Percentiles rank a stretch among this genome's conserved stretches.
Evolutionary conservation across 2,888 invertebrate species (phyloP).

Genomic region (Pseudoips prasinana): DNA sequence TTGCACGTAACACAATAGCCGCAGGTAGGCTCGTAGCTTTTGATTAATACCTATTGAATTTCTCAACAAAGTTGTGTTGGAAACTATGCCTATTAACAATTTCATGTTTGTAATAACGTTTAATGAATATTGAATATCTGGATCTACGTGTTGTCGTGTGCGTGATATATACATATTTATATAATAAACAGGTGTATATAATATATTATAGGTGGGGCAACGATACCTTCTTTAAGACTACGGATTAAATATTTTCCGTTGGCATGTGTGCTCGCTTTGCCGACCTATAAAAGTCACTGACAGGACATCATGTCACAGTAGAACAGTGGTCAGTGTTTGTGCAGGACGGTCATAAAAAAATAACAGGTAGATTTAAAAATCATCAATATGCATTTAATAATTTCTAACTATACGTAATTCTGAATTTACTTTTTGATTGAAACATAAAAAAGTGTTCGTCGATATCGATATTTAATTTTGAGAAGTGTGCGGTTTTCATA

Average conservation of each 20-base stretch:
- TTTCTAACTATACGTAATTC: too few relatives aligned
- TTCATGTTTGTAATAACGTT: conserved; percentile 47
- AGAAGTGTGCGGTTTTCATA: too few relatives aligned
- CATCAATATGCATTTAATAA: background rate
- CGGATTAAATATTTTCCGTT: conserved; percentile 22
- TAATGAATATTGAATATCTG: conserved; percentile 60
- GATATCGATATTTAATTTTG: too few relatives aligned
- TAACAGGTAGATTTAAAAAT: conserved; percentile 44
- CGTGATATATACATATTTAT: conserved; percentile 4
- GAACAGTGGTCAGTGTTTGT: conserved; percentile 57
- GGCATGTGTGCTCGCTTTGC: conserved; percentile 38
- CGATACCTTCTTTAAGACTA: conserved; percentile 31
- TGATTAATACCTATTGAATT: conserved; percentile 36
- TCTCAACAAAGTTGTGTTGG: conserved; percentile 38
- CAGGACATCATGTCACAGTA: conserved; percentile 58
- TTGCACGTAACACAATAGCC: too few relatives aligned
- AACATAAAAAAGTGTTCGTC: too few relatives aligned
- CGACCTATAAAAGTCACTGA: conserved; percentile 73
- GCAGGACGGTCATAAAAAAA: conserved; percentile 41
- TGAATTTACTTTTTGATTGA: too few relatives aligned
- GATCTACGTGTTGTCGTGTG: conserved; percentile 37
- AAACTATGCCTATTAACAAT: conserved; percentile 50
- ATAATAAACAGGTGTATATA: conserved; percentile 24
- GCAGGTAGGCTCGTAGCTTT: conserved; percentile 3
- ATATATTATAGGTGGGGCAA: conserved; percentile 45